Evolutionary conservation across 1,140 invertebrate species (phyloP), one percentile per base, ranked within the genome.

Genomic region (Zaprionus inermis): DNA sequence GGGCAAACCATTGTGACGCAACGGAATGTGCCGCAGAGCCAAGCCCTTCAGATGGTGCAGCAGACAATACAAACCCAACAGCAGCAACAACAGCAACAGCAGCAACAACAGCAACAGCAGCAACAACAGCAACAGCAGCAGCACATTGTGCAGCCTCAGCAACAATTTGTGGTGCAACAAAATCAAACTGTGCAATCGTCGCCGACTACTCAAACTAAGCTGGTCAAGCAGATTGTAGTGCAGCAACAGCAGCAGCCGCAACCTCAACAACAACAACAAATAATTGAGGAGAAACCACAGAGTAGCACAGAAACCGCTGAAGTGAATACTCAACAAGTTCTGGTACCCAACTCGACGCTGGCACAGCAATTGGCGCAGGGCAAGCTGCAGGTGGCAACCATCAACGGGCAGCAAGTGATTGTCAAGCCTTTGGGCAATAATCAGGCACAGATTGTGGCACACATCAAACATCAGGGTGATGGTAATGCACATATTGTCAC

Each of bases 321-420:
- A 12, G 58, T 90, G 73, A 54, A 91, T 76, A 66, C 83, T 69
- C 93, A 94, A 65, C 96, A 96, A 92, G 95, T 97, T 54, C 94
- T 97, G 16, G 95, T 97, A 14, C 96, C 95, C 67, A 96, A 96
- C 91, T 94, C 95, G 1, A 95, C 93, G 49, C 92, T 97, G 14
- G 95, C 95, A 1, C 96, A 97, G 86, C 96, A 97, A 82, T 93
- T 97, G 41, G 95, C 95, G 1, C 94, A 95, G 22, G 96, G 96
- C 9, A 97, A 96, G 91, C 94, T 97, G 3, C 96, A 97, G 83
- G 92, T 97, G n/a, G 96, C 96, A 3, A 96, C 96, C 5, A 95
- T 97, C 7, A 96, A 96, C 81, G 96, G 96, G 0, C 97, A 97
- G 76, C 96, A 97, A 92, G 96, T 97, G 14, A 91, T 95, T 7